A percentile compares a stretch with the other conserved stretches of the same genome.
These are phyloP conservation scores for Coenobita brevimanus DNA, from an alignment of 1,140 invertebrate genomes.

Conservation along the genomic window DNA sequence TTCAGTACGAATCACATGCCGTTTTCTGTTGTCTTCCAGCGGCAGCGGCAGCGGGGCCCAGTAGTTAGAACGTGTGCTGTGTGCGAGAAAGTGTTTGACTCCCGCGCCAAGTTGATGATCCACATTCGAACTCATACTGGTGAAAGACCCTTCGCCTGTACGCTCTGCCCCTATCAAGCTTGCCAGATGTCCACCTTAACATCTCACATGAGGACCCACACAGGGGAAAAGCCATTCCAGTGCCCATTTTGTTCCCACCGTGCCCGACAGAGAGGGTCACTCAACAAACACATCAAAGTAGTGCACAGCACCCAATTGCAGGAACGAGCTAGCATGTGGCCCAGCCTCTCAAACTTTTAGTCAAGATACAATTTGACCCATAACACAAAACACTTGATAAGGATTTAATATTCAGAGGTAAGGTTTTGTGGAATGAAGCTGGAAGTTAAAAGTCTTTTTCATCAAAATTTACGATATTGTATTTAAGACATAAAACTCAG, in stretches of 20 bases:
- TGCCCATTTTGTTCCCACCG: constrained; percentile 73
- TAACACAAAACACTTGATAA: too few species aligned
- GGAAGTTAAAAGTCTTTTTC: too few species aligned
- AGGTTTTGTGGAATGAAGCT: too few species aligned
- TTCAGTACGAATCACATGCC: constrained; percentile 27
- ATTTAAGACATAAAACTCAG: too few species aligned
- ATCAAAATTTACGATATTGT: too few species aligned
- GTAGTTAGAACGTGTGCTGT: constrained; percentile 32
- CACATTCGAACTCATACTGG: constrained; percentile 50
- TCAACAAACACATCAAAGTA: constrained; percentile 77
- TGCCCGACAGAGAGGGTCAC: constrained; percentile 76
- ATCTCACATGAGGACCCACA: constrained; percentile 50
- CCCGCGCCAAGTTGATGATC: constrained; percentile 52
- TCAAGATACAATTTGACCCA: too few species aligned
- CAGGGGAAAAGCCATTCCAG: constrained; percentile 45
- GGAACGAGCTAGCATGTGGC: neutral
- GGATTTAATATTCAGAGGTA: too few species aligned
- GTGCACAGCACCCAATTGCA: constrained; percentile 65
- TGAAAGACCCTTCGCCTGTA: constrained; percentile 48
- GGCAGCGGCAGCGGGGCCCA: constrained; percentile 29
- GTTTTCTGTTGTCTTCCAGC: constrained; percentile 47
- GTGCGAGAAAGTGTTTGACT: constrained; percentile 41
- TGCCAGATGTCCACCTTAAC: constrained; percentile 54
- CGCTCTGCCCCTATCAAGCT: constrained; percentile 55
- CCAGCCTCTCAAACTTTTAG: too few species aligned